Percentiles rank a stretch among this genome's conserved stretches.
These are phyloP conservation scores for Alexandromys fortis DNA, from an alignment of 2,113 vertebrate genomes.

Conservation along the genomic window DNA sequence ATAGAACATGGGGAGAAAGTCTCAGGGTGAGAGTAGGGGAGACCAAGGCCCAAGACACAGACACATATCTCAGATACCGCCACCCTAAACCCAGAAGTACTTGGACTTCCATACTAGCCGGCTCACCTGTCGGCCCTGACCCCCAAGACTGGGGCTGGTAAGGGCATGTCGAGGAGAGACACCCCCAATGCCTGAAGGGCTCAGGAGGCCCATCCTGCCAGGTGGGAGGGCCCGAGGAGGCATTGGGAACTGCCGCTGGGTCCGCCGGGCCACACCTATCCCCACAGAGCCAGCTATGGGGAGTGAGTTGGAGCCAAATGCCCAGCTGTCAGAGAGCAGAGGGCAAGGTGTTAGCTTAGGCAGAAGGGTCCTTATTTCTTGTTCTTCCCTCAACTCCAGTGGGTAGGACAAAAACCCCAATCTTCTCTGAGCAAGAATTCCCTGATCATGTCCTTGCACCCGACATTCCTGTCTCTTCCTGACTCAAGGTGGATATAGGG, in stretches of 20 bases:
- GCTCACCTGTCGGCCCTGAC: constrained; percentile 94
- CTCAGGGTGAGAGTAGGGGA: neutral
- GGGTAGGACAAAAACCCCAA: neutral
- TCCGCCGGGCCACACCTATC: constrained; percentile 90
- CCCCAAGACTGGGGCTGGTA: constrained; percentile 88
- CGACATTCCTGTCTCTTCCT: neutral
- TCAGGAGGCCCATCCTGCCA: constrained; percentile 90
- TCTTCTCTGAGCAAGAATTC: neutral
- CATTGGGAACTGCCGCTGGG: constrained; percentile 93
- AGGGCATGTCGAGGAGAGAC: constrained; percentile 93
- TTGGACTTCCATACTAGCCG: neutral
- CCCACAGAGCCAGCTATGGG: constrained; percentile 98
- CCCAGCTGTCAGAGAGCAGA: constrained; percentile 87
- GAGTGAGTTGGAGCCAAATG: constrained; percentile 95
- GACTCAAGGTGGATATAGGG: neutral
- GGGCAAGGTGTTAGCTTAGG: constrained; percentile 30
- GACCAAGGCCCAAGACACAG: neutral
- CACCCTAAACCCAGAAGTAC: neutral
- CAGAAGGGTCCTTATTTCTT: no score
- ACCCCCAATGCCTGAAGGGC: constrained; percentile 90
- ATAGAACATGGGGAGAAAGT: neutral
- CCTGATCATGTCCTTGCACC: neutral
- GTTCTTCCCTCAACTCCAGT: neutral
- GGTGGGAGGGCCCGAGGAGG: constrained; percentile 91
- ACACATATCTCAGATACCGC: neutral